Evolutionary conservation across 2,113 vertebrate genomes (phyloP).

Genomic region (Percopsis transmontana): DNA sequence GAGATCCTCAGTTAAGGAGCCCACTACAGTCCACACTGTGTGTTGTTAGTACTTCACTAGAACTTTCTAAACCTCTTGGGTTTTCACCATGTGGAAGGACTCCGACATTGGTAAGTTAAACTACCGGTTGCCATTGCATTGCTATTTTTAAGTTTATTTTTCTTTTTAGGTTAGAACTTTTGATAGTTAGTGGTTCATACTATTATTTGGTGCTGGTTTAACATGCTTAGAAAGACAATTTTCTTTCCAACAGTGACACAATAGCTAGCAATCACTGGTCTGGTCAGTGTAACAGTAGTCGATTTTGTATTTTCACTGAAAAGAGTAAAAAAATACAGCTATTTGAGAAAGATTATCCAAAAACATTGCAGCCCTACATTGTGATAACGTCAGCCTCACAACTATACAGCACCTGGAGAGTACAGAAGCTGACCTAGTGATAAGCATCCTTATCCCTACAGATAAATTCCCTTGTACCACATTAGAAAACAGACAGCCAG

Average conservation of each 20-base stretch:
- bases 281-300: too few species aligned
- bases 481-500: not conserved
- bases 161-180: too few species aligned
- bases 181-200: not conserved
- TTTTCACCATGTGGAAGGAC: slow-evolving; percentile 73
- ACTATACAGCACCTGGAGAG: not conserved
- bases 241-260: too few species aligned
- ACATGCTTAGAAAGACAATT: not conserved
- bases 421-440: not conserved
- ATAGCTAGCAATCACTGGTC: too few species aligned
- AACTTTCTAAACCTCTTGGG: slow-evolving; percentile 11
- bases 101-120: slow-evolving; percentile 64
- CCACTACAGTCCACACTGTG: slow-evolving; percentile 15
- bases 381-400: too few species aligned
- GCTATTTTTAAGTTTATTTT: too few species aligned
- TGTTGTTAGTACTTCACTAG: not conserved
- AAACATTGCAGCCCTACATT: too few species aligned
- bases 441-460: not conserved
- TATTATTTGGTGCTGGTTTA: not conserved
- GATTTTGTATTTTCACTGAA: too few species aligned
- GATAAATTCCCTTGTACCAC: too few species aligned
- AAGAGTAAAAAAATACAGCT: too few species aligned
- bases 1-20: slow-evolving; percentile 33
- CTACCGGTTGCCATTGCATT: not conserved
- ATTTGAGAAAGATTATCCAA: too few species aligned